Evolutionary conservation across 2,888 invertebrate species (phyloP).

Genomic region (Psylliodes chrysocephalus): DNA sequence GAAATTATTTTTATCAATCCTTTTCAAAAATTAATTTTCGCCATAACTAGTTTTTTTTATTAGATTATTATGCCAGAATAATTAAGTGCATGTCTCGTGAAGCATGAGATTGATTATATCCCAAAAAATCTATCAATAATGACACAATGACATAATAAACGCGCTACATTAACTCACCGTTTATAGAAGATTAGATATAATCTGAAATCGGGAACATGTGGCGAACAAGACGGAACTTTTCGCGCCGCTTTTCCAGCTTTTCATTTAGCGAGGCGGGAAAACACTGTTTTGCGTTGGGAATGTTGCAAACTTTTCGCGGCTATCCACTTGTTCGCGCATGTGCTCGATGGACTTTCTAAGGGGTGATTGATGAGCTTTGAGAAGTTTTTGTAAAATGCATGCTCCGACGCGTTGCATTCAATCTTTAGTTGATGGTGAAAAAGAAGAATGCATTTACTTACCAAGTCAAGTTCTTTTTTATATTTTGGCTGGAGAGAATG

Average conservation of each 20-base stretch:
- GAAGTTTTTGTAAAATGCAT: background rate
- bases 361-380: background rate
- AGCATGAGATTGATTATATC: background rate
- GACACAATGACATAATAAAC: no score
- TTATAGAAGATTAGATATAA: constrained; percentile 19
- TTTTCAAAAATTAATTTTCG: no score
- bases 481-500: no score
- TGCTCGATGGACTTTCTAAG: background rate
- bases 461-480: no score
- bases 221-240: background rate
- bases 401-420: background rate
- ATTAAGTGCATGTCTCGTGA: no score
- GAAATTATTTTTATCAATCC: no score
- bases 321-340: background rate
- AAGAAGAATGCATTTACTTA: no score
- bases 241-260: constrained; percentile 6
- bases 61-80: no score
- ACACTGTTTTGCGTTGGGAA: background rate
- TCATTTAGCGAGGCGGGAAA: constrained; percentile 5
- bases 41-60: no score
- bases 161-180: constrained; percentile 15
- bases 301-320: background rate
- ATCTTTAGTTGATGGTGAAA: no score
- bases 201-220: constrained; percentile 12
- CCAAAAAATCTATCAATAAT: background rate